Percentiles rank a stretch among this genome's conserved stretches.
Conservation (phyloP, 2,113 vertebrate species). For the Sander vitreus region DNA sequence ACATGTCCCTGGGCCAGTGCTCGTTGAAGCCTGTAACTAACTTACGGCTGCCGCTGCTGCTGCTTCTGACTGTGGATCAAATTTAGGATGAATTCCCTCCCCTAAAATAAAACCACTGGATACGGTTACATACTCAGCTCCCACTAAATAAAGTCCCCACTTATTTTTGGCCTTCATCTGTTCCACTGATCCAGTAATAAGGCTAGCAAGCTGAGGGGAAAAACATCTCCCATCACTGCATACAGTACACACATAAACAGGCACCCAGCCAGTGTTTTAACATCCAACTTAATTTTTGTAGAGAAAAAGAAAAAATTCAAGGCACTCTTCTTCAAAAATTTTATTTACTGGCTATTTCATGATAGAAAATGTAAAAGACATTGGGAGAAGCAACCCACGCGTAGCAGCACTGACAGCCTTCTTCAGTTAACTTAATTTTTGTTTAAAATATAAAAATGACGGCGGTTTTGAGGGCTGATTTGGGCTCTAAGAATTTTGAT, state of each 20-base stretch:
- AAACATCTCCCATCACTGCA: conserved; percentile 41
- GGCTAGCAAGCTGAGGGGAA: conserved; percentile 47
- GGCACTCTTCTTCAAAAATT: no score
- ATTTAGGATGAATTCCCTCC: conserved; percentile 75
- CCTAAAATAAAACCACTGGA: conserved; percentile 85
- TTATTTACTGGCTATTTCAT: no score
- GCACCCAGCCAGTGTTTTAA: neutral
- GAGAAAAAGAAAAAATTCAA: no score
- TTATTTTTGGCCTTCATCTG: conserved; percentile 83
- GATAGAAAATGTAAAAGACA: no score
- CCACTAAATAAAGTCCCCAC: conserved; percentile 82
- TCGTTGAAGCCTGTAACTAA: conserved; percentile 59
- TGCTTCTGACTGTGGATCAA: conserved; percentile 75
- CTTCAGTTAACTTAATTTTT: neutral
- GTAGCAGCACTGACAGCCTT: no score
- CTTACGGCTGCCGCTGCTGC: conserved; percentile 71
- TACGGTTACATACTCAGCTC: conserved; percentile 85
- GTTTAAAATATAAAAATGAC: conserved; percentile 19
- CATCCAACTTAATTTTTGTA: neutral
- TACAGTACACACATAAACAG: conserved; percentile 43
- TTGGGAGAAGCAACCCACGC: no score
- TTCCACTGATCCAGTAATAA: conserved; percentile 81
- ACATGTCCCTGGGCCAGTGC: conserved; percentile 68
- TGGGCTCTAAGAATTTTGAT: conserved; percentile 8
- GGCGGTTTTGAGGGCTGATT: neutral